Evolutionary conservation across 2,113 vertebrate species (phyloP).

Genomic region (Dasyornis broadbenti): DNA sequence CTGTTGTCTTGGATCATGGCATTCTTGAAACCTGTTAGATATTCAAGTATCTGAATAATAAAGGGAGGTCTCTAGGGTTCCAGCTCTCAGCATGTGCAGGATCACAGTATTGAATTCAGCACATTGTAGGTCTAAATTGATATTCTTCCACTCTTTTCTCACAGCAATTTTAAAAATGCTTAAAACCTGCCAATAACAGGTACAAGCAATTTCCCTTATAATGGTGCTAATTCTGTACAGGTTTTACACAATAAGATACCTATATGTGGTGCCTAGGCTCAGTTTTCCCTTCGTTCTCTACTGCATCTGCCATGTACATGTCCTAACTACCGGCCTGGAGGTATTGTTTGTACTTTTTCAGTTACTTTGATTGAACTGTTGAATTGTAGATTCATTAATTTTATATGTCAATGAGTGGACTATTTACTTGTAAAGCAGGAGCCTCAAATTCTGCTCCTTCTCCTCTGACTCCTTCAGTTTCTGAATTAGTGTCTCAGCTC

Average conservation of each 20-base stretch:
- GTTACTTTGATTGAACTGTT: not conserved
- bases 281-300: not conserved
- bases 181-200: not conserved
- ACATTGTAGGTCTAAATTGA: not conserved
- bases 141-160: not conserved
- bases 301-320: no score
- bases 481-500: not conserved
- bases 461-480: not conserved
- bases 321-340: not conserved
- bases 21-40: not conserved
- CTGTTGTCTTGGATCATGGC: not conserved
- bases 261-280: not conserved
- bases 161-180: not conserved
- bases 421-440: not conserved
- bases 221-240: not conserved
- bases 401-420: not conserved
- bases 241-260: not conserved
- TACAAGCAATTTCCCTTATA: not conserved
- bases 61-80: not conserved
- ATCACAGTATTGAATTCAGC: not conserved
- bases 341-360: not conserved
- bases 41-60: not conserved
- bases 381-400: not conserved
- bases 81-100: not conserved
- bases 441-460: not conserved